A percentile compares a stretch with the other conserved stretches of the same genome.
Evolutionary conservation across 1,140 invertebrate genomes (phyloP).

Genomic region (Andrena cerasifolii): DNA sequence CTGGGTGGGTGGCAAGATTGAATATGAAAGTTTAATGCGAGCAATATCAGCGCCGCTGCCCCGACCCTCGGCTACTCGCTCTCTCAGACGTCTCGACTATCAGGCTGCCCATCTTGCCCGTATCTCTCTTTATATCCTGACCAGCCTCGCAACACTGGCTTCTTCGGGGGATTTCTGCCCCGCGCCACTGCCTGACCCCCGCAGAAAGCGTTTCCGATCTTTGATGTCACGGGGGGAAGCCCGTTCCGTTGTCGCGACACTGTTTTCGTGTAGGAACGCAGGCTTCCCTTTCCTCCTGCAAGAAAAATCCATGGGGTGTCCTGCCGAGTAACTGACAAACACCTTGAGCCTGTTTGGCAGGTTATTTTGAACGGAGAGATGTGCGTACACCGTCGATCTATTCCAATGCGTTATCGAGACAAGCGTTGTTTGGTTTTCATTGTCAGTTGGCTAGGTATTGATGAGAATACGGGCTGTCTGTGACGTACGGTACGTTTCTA

Average conservation of each 20-base stretch:
- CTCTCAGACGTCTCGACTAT: constrained; percentile 71
- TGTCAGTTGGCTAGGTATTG: no score
- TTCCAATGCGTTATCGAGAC: no score
- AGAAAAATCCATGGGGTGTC: neutral
- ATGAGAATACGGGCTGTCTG: no score
- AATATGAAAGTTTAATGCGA: constrained; percentile 80
- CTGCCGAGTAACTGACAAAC: neutral
- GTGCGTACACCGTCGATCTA: no score
- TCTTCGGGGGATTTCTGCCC: constrained; percentile 13
- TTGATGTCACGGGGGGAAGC: constrained; percentile 53
- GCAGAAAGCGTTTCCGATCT: constrained; percentile 44
- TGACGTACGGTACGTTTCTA: no score
- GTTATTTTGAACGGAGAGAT: no score
- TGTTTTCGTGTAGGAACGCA: neutral
- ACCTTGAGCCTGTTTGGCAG: no score
- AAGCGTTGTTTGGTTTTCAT: no score
- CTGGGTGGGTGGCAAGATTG: constrained; percentile 77
- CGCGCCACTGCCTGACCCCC: neutral
- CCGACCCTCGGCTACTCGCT: constrained; percentile 65
- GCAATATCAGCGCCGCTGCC: constrained; percentile 75
- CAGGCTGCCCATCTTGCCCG: constrained; percentile 63
- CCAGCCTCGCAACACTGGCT: constrained; percentile 24
- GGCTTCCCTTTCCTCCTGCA: neutral
- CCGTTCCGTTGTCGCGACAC: constrained; percentile 42
- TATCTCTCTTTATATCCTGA: constrained; percentile 65